A percentile compares a stretch with the other conserved stretches of the same genome.
phyloP scores from a whole-genome alignment of 2,113 vertebrate species.

The Cygnus atratus region DNA sequence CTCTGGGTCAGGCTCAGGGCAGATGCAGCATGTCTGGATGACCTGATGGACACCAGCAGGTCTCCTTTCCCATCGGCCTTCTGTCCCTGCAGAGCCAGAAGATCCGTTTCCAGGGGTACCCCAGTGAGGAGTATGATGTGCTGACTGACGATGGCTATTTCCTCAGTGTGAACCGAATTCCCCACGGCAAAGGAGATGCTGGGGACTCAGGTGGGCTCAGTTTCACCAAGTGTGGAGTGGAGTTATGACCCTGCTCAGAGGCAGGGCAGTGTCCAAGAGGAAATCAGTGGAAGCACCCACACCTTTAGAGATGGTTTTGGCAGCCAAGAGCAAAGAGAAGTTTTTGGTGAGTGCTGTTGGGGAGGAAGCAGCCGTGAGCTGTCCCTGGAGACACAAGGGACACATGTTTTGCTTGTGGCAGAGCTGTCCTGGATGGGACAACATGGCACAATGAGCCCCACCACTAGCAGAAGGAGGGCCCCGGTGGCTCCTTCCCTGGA shows the following conservation, averaged over 20 bases:
- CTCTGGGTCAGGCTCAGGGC: not conserved
- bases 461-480: no score
- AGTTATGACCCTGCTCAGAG: not conserved
- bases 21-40: not conserved
- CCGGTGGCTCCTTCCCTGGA: not conserved
- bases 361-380: not conserved
- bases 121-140: not conserved
- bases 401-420: not conserved
- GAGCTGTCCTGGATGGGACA: not conserved
- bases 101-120: not conserved
- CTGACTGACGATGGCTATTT: not conserved
- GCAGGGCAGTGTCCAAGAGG: not conserved
- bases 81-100: constrained; percentile 27
- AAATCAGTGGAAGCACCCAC: not conserved
- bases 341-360: not conserved
- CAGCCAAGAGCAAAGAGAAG: not conserved
- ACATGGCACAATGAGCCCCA: rapidly evolving
- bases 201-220: not conserved
- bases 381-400: not conserved
- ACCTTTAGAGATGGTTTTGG: not conserved
- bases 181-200: rapidly evolving
- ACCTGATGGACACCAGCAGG: not conserved
- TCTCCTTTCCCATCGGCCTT: not conserved
- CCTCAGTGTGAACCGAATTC: constrained; percentile 21
- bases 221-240: not conserved